Evolutionary conservation across 2,797 vertebrate genomes (phyloP).

Genomic region (Synaphobranchus kaupii): DNA sequence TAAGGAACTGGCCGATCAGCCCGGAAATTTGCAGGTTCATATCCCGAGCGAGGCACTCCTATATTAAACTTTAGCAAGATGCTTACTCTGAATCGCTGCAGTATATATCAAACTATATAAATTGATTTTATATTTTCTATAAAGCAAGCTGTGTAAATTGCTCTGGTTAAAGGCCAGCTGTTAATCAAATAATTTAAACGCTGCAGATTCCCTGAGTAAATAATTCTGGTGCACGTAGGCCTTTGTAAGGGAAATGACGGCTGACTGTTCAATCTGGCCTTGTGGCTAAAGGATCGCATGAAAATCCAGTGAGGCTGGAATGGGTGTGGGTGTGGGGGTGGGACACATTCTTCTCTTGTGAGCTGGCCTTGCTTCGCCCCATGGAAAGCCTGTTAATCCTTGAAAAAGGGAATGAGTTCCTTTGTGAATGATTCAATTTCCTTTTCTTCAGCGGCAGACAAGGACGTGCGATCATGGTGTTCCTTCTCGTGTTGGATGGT

Average conservation of each 20-base stretch:
- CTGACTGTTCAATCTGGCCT: not conserved
- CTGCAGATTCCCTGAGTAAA: not conserved
- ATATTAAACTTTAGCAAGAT: not conserved
- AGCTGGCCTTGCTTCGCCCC: constrained; percentile 46
- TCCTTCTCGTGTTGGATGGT: constrained; percentile 53
- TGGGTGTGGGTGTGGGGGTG: not conserved
- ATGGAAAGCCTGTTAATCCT: constrained; percentile 67
- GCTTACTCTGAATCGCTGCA: not conserved
- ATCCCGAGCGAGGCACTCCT: not conserved
- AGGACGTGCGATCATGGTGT: constrained; percentile 39
- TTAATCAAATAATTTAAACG: constrained; percentile 6
- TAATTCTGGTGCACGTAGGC: not conserved
- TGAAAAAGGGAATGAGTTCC: constrained; percentile 55
- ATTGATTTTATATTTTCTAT: not conserved
- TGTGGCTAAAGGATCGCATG: too few relatives aligned
- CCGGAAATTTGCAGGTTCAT: not conserved
- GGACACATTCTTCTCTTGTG: constrained; percentile 43
- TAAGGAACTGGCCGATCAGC: not conserved
- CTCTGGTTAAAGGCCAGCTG: not conserved
- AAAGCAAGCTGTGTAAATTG: not conserved
- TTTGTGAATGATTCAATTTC: constrained; percentile 69
- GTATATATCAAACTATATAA: not conserved
- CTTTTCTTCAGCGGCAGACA: constrained; percentile 63
- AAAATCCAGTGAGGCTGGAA: not conserved
- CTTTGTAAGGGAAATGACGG: not conserved